Evolutionary conservation across 2,888 invertebrate species (phyloP).

Genomic region (Nysson spinosus): DNA sequence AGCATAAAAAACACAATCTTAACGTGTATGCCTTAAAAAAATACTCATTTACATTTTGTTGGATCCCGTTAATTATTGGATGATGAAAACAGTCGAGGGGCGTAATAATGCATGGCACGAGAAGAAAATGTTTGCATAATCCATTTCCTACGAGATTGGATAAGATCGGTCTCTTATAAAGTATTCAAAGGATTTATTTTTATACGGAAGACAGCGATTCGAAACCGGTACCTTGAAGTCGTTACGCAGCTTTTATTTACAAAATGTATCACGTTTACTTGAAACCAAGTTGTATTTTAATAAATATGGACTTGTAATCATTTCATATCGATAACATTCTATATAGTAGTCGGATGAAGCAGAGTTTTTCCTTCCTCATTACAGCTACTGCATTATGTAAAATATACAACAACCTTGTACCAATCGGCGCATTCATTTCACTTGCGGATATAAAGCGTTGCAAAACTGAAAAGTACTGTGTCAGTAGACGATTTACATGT

Average conservation of each 20-base stretch:
- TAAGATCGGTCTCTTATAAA: conserved; percentile 1
- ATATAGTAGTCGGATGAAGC: conserved; percentile 59
- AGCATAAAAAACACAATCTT: too few species aligned
- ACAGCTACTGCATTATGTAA: conserved; percentile 42
- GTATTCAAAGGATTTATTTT: conserved; percentile 33
- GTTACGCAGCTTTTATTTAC: conserved; percentile 30
- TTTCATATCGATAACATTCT: conserved; percentile 62
- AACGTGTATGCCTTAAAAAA: too few species aligned
- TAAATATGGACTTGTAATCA: conserved; percentile 52
- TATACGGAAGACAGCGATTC: conserved; percentile 17
- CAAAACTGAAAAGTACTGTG: conserved; percentile 6
- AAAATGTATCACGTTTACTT: conserved; percentile 33
- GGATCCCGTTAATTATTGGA: too few species aligned
- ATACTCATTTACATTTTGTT: too few species aligned
- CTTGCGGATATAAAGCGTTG: neutral
- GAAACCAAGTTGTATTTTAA: conserved; percentile 54
- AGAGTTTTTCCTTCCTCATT: conserved; percentile 57
- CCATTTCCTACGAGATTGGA: neutral
- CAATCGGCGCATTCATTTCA: neutral
- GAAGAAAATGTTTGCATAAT: conserved; percentile 6
- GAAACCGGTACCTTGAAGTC: conserved; percentile 20
- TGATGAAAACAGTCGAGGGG: neutral
- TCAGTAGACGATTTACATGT: neutral
- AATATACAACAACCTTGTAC: conserved; percentile 40
- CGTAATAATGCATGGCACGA: conserved; percentile 9